Base-by-base conservation (phyloP, 2,888 invertebrate genomes). In the Melieria picta region DNA sequence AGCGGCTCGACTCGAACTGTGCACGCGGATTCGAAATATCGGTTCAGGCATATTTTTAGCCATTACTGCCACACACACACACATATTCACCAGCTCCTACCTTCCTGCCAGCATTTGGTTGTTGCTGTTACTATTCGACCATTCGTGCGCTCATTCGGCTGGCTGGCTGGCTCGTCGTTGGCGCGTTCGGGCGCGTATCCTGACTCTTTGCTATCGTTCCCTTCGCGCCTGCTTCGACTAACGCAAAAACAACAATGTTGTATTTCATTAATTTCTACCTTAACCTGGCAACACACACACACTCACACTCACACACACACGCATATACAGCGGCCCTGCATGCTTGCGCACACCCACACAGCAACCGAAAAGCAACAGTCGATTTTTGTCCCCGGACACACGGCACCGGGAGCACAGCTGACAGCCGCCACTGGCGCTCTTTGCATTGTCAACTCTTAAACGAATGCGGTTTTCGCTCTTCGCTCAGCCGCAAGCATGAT, bases 1-100 rank as follows among this genome's bases (percentile, higher is more conserved):
- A 67, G 72, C 72, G 74, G 74, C 74, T 74, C 74, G 67, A 74
- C 74, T 74, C 74, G 69, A 69, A 74, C 74, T 74, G 74, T 70
- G 70, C 62, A 56, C 55, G 48, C 56, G 56, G 56, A 62, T 56
- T 55, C 56, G 47, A 63, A 63, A 63, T 57, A 62, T 63, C 63
- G 48, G 30, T 63, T 63, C 62, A 69, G 69, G 46, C 47, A 43
- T 58, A 58, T 58, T 58, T 16, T 16, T 50, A 43, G 56, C 48
- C 52, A n/a, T 63, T 48, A 7, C 48, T 63, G 11, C 48, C 48
- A 48, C 56, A 46, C 55, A 55, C 69, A 13, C 52, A 7, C 52
- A n/a, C 43, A 16, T 46, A 57, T 30, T 58, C 66, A 57, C 4
- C n/a, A 47, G 16, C 16, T 45, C 42, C 43, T 52, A 50, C 16